phyloP scores from a whole-genome alignment of 2,888 invertebrate species.

The Oscheius sp. region DNA sequence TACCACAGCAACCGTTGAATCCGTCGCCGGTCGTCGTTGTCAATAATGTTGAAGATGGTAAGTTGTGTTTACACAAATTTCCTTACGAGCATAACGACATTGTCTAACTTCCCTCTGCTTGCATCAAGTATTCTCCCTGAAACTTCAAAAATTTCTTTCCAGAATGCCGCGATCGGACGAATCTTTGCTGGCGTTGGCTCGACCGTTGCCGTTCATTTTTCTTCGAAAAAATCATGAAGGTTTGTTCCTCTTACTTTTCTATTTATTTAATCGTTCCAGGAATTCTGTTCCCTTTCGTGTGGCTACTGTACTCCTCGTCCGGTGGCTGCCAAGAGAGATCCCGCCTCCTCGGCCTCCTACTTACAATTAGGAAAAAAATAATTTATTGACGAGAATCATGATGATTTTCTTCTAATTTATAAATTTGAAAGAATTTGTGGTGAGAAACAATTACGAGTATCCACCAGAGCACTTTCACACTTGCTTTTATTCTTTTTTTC shows the following conservation, averaged over 20 bases:
- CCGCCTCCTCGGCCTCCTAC: conserved; percentile 12
- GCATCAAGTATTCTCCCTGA: neutral
- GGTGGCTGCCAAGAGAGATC: conserved; percentile 14
- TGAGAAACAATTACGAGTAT: conserved; percentile 2
- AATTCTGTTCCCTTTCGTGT: conserved; percentile 54
- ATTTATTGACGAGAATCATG: neutral
- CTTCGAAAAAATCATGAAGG: conserved; percentile 72
- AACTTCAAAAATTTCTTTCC: conserved; percentile 6
- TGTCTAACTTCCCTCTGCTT: no score
- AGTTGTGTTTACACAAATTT: neutral
- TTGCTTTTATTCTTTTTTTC: no score
- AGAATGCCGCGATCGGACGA: conserved; percentile 68
- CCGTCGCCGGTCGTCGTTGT: conserved; percentile 25
- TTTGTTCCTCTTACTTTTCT: neutral
- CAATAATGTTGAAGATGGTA: conserved; percentile 45
- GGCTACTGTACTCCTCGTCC: conserved; percentile 46
- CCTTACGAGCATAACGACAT: neutral
- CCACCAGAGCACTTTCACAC: no score
- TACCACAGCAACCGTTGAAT: conserved; percentile 13
- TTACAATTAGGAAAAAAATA: conserved; percentile 9
- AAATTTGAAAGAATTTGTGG: no score
- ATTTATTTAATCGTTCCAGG: conserved; percentile 11
- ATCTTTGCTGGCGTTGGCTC: conserved; percentile 72
- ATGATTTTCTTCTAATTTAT: no score
- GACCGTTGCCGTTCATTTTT: conserved; percentile 70